Percentiles rank a stretch among this genome's conserved stretches.
Conservation (phyloP, 2,797 vertebrate genomes). For the Coranthus polyacanthus region DNA sequence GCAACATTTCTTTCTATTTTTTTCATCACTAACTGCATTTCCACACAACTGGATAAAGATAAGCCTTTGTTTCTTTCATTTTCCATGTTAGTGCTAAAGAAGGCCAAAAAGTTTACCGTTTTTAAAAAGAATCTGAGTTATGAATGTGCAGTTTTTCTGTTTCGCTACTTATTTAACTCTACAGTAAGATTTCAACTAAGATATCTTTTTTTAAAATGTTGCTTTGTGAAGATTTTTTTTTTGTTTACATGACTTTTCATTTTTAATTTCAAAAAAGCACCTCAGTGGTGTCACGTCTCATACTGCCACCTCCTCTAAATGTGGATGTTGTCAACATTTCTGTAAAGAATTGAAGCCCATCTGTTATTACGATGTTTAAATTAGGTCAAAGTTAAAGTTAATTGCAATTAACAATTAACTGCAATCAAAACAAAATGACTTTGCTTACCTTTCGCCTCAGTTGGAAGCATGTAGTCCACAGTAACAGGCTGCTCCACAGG, state of each 20-base stretch:
- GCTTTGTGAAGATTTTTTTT: neutral
- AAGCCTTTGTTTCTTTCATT: no score
- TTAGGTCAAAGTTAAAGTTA: neutral
- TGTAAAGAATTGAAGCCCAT: constrained; percentile 17
- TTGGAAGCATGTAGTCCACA: neutral
- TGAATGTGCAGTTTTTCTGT: no score
- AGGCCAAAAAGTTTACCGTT: no score
- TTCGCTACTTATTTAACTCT: neutral
- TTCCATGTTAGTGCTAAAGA: no score
- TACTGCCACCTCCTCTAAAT: neutral
- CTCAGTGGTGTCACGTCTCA: neutral
- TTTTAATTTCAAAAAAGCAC: constrained; percentile 28
- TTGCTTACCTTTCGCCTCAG: constrained; percentile 15
- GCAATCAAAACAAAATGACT: neutral
- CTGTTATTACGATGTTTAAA: neutral
- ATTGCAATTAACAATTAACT: neutral
- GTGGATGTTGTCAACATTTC: constrained; percentile 9
- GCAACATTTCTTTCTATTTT: neutral
- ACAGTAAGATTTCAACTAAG: no score
- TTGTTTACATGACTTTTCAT: neutral
- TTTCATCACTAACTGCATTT: neutral
- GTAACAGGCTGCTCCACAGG: constrained; percentile 26
- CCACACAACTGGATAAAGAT: neutral
- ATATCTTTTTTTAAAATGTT: neutral
- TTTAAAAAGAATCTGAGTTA: no score